Base-by-base conservation (phyloP, 2,888 invertebrate genomes). In the Chydorus sphaericus region DNA sequence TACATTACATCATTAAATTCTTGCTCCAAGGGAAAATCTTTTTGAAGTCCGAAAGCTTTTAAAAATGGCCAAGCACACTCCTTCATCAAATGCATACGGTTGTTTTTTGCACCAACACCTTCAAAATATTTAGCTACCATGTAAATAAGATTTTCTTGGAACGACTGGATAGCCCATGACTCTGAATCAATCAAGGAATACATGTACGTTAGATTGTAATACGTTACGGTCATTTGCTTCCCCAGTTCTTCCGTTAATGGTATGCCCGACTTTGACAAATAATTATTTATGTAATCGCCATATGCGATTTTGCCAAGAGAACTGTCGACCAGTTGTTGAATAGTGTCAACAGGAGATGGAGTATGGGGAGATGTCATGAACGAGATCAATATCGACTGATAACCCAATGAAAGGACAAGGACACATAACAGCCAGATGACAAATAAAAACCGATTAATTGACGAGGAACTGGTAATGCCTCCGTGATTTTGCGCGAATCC, bases 11-110 rank as follows among this genome's bases (percentile, higher is more conserved):
- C n/a, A n/a, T n/a, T n/a, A n/a, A n/a, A n/a, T n/a, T n/a, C n/a
- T n/a, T n/a, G n/a, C n/a, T n/a, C n/a, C n/a, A n/a, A n/a, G n/a
- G n/a, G n/a, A n/a, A n/a, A 86, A 68, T 88, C 86, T 64, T 83
- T 87, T 64, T 85, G 84, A 63, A 88, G 75, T 1, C 86, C 88
- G 59, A 89, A 73, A 0, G 86, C 84, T 54, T 88, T 78, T 0
- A 88, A 88, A 76, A 85, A 83, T 61, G 81, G 79, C 5, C 88
- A 79, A 0, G 82, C 78, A 66, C 89, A 89, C 60, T 86, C 82
- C 2, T 74, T 72, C 88, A 89, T 88, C 10, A 89, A 82, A 63
- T 89, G 88, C 55, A 89, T 69, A 66, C 49, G 51, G 30, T 30
- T 30, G n/a, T 38, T 44, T n/a, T n/a, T n/a, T 10, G 16, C 33